Evolutionary conservation across 2,888 invertebrate species (phyloP).

Genomic region (Clistopyga incitator): DNA sequence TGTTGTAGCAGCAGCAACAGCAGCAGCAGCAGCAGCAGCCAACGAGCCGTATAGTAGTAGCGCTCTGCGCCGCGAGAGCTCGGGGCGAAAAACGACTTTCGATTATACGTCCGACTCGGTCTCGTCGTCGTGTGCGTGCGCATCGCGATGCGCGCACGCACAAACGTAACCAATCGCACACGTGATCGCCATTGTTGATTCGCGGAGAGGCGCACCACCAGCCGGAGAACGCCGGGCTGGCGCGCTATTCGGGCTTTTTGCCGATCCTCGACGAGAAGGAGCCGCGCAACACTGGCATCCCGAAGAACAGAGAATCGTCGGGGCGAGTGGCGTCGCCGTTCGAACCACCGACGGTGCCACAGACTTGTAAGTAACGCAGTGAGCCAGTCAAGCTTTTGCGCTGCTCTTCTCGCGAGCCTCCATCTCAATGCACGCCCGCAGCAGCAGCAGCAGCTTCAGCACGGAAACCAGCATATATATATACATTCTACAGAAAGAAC

Average conservation of each 20-base stretch:
- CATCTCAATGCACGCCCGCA: constrained; percentile 9
- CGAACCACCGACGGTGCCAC: background rate
- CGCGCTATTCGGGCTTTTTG: constrained; percentile 76
- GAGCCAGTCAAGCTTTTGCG: constrained; percentile 16
- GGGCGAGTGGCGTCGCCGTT: constrained; percentile 1
- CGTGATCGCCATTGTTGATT: constrained; percentile 81
- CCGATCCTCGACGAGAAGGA: constrained; percentile 53
- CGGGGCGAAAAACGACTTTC: constrained; percentile 46
- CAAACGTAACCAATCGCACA: constrained; percentile 65
- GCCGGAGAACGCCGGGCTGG: constrained; percentile 71
- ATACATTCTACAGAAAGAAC: constrained; percentile 44
- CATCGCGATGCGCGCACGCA: constrained; percentile 53
- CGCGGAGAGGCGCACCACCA: constrained; percentile 53
- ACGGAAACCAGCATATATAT: constrained; percentile 18
- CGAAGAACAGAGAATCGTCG: background rate
- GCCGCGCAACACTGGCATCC: constrained; percentile 21
- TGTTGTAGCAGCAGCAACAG: too few species aligned
- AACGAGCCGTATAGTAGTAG: background rate
- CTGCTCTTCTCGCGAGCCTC: background rate
- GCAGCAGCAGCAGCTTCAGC: background rate
- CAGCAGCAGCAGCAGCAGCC: too few species aligned
- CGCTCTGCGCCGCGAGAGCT: constrained; percentile 44
- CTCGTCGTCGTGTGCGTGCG: background rate
- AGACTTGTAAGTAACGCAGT: too few species aligned
- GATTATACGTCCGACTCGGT: constrained; percentile 31